These are phyloP conservation scores for Drosophila quinaria DNA, from an alignment of 2,888 invertebrate genomes.

Conservation along the genomic window DNA sequence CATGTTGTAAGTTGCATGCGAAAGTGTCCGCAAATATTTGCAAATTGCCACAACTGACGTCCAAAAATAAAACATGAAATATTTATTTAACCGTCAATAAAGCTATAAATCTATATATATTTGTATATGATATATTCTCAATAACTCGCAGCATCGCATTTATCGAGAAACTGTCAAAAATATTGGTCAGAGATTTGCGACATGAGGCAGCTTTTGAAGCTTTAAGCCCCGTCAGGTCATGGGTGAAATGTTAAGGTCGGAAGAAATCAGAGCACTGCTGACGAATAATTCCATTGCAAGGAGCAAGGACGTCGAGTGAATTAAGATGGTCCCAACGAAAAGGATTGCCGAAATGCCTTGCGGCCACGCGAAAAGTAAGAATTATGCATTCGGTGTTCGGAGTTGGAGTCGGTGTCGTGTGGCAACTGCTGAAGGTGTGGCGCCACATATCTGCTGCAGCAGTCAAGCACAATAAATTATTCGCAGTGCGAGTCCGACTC, in stretches of 20 bases:
- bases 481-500: constrained; percentile 60
- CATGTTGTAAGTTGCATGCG: constrained; percentile 22
- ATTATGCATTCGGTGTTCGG: constrained; percentile 64
- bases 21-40: constrained; percentile 57
- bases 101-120: constrained; percentile 18
- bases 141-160: not conserved
- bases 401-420: not conserved
- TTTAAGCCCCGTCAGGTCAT: constrained; percentile 31
- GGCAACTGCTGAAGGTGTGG: not conserved
- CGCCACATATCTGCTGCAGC: constrained; percentile 24
- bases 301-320: constrained; percentile 58
- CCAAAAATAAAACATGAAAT: constrained; percentile 41
- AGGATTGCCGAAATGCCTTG: constrained; percentile 26
- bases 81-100: constrained; percentile 47
- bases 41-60: constrained; percentile 49
- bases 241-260: constrained; percentile 10
- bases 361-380: constrained; percentile 62
- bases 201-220: constrained; percentile 19
- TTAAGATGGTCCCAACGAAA: constrained; percentile 50
- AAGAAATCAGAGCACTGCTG: constrained; percentile 55
- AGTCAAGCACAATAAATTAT: constrained; percentile 73
- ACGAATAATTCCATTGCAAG: constrained; percentile 77
- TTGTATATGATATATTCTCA: not conserved
- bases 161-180: constrained; percentile 35
- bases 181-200: constrained; percentile 35